These are phyloP conservation scores for Uria lomvia DNA, from an alignment of 2,113 vertebrate genomes.

Conservation along the genomic window DNA sequence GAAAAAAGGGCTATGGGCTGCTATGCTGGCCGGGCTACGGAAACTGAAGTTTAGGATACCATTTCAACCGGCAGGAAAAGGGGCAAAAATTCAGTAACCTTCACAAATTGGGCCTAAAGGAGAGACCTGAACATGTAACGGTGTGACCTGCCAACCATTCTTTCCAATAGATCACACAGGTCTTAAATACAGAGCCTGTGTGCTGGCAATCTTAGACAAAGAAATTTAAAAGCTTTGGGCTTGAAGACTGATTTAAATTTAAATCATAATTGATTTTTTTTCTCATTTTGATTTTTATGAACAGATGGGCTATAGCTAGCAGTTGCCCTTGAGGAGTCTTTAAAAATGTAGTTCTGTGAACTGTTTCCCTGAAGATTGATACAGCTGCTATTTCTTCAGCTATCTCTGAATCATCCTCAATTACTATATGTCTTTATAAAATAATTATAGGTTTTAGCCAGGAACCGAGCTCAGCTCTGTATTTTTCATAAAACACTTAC, in stretches of 20 bases:
- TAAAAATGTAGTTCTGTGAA: constrained; percentile 30
- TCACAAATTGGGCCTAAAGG: neutral
- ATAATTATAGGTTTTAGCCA: constrained; percentile 56
- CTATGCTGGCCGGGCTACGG: neutral
- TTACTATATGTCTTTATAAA: constrained; percentile 55
- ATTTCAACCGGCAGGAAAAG: neutral
- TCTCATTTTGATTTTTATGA: constrained; percentile 40
- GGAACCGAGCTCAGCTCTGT: neutral
- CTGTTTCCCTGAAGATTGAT: constrained; percentile 57
- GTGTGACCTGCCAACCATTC: neutral
- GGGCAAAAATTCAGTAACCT: neutral
- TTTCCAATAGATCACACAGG: neutral
- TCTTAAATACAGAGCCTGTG: neutral
- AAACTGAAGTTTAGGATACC: neutral
- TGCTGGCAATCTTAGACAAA: neutral
- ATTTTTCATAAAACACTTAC: constrained; percentile 14
- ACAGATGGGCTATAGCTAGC: constrained; percentile 34
- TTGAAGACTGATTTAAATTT: constrained; percentile 37
- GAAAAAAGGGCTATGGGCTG: neutral
- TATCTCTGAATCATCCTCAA: constrained; percentile 61
- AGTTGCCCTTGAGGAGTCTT: constrained; percentile 47
- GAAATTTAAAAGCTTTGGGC: constrained; percentile 24
- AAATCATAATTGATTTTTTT: constrained; percentile 42
- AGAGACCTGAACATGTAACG: neutral
- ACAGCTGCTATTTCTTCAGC: constrained; percentile 39